Conservation (phyloP, 2,797 vertebrate species). For the Tamandua tetradactyla region DNA sequence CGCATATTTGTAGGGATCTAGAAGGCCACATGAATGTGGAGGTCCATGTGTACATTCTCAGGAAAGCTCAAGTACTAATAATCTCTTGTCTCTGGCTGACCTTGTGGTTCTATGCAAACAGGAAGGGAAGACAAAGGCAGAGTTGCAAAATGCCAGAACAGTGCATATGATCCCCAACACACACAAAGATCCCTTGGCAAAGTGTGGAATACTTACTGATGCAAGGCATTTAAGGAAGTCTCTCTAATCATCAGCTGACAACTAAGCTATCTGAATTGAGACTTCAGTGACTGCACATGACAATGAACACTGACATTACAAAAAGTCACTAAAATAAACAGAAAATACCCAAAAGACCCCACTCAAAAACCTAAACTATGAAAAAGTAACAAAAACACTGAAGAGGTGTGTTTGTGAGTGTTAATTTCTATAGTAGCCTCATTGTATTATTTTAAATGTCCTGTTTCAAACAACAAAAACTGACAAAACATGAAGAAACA, state of each 20-base stretch:
- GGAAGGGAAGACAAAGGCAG: not conserved
- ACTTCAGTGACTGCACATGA: not conserved
- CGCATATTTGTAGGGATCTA: not conserved
- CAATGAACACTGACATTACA: constrained; percentile 14
- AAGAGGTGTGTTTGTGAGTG: not conserved
- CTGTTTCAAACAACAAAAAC: constrained; percentile 9
- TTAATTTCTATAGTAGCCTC: too few species aligned
- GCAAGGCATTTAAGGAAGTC: constrained; percentile 20
- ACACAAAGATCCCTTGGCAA: not conserved
- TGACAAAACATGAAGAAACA: not conserved
- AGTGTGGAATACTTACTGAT: not conserved
- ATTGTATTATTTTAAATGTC: constrained; percentile 33
- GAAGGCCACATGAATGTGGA: not conserved
- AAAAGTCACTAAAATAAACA: constrained; percentile 23
- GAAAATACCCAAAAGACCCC: not conserved
- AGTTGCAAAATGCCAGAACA: not conserved
- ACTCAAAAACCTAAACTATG: not conserved
- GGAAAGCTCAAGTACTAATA: not conserved
- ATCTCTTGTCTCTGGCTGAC: not conserved
- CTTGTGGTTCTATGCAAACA: not conserved
- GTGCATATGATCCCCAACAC: not conserved
- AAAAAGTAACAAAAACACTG: not conserved
- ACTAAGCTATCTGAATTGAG: constrained; percentile 15
- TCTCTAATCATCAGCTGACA: not conserved
- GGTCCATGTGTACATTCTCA: not conserved